Base-by-base conservation (phyloP, 2,888 invertebrate genomes). In the Leptothorax acervorum region DNA sequence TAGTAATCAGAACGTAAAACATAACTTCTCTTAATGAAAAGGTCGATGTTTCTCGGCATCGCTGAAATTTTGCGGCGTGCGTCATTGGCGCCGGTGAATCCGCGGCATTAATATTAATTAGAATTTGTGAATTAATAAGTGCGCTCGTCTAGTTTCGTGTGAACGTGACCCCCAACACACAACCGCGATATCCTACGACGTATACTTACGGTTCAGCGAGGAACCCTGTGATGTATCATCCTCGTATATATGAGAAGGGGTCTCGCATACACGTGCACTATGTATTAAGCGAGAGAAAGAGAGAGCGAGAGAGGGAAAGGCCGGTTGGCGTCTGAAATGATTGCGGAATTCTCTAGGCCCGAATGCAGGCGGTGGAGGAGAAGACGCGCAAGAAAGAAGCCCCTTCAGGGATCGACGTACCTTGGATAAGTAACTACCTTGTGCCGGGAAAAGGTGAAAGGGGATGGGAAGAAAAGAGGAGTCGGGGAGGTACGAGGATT, bases 161-260 rank as follows among this genome's bases (percentile, higher is more conserved):
- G 94, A 94, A 94, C 94, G 92, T 94, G 94, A 94, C 94, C 94
- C 92, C 91, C 87, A 68, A 86, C 82, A 87, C 82, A 60, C 23
- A 18, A 48, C 28, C 73, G 65, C 63, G 79, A 51, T 66, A 75
- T 81, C 15, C 53, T 79, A 65, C 70, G 68, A 42, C 71, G 83
- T 62, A 18, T 23, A 51, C 60, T 78, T 81, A 84, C 81, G 74
- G 83, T 85, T 84, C 83, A 85, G 70, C 71, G 42, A 60, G 66
- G 11, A 60, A 55, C 42, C 73, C 42, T 51, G 74, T 39, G 65
- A 79, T 66, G 78, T 71, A 76, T 66, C 73, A 39, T 55, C 35
- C 57, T 51, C 55, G 57, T 75, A 35, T 15, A 55, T 12, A 63
- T 23, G 55, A 73, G 23, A 18, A 68, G 48, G 48, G 18, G 51